Evolutionary conservation across 1,140 invertebrate genomes (phyloP).

Genomic region (Parasteatoda tepidariorum): DNA sequence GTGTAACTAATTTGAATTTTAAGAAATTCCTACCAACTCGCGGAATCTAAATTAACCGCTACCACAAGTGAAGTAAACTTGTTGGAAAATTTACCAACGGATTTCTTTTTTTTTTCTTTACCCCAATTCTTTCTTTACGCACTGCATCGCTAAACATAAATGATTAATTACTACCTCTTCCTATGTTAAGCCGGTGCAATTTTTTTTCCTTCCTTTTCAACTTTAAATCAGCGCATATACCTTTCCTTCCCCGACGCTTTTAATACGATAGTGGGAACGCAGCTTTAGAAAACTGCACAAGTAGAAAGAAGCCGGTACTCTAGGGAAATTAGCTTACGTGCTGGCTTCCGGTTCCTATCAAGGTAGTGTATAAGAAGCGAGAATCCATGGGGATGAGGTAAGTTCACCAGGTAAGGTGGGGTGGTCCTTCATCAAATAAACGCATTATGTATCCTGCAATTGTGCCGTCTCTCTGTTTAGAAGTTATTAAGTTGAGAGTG

Average conservation of each 20-base stretch:
- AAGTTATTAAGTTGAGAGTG: not conserved
- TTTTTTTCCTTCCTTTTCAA: not conserved
- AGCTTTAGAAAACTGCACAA: not conserved
- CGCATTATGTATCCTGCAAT: not conserved
- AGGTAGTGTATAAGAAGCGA: not conserved
- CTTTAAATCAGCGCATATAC: no score
- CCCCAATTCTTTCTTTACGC: not conserved
- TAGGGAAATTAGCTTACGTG: conserved; percentile 36
- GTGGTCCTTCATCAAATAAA: not conserved
- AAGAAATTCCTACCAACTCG: no score
- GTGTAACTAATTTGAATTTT: no score
- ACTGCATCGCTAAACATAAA: conserved; percentile 1
- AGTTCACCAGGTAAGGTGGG: not conserved
- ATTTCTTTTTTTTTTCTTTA: not conserved
- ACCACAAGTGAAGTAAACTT: not conserved
- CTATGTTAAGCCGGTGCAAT: not conserved
- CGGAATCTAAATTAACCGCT: not conserved
- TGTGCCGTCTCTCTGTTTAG: not conserved
- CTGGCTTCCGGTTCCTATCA: conserved; percentile 6
- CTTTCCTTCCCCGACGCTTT: not conserved
- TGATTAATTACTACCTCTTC: conserved; percentile 31
- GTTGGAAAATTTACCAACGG: conserved; percentile 12
- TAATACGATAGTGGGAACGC: not conserved
- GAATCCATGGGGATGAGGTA: not conserved
- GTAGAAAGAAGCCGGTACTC: conserved; percentile 14